Evolutionary conservation across 2,113 vertebrate species (phyloP).

Genomic region (Spea bombifrons): DNA sequence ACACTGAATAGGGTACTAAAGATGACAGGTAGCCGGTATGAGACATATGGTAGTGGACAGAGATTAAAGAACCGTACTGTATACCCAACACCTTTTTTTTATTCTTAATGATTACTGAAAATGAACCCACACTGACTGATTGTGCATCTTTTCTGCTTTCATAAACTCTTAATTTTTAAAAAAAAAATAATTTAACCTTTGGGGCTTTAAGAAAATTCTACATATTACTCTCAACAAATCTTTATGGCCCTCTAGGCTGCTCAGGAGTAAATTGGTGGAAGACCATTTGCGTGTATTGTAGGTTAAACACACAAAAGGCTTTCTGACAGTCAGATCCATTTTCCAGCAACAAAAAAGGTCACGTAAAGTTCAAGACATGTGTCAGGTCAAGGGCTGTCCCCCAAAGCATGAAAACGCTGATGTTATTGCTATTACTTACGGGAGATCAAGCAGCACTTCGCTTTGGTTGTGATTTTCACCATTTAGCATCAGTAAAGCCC

Average conservation of each 20-base stretch:
- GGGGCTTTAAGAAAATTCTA: too few species aligned
- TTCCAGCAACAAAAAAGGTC: conserved; percentile 60
- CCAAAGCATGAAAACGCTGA: conserved; percentile 61
- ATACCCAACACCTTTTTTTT: too few species aligned
- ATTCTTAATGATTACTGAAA: too few species aligned
- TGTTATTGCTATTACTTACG: conserved; percentile 74
- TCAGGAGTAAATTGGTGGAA: conserved; percentile 42
- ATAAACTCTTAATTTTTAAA: too few species aligned
- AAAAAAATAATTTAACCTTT: too few species aligned
- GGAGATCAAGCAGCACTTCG: conserved; percentile 63
- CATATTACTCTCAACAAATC: background rate
- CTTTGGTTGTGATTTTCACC: conserved; percentile 66
- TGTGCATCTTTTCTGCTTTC: too few species aligned
- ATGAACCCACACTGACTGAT: too few species aligned
- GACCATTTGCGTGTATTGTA: conserved; percentile 47
- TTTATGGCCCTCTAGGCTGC: background rate
- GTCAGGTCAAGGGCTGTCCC: conserved; percentile 61
- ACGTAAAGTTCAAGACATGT: conserved; percentile 63
- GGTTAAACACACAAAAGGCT: conserved; percentile 52
- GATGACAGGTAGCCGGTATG: too few species aligned
- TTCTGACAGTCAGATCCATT: conserved; percentile 58
- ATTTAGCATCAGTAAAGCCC: conserved; percentile 67
- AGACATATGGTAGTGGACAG: too few species aligned
- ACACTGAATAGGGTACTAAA: too few species aligned
- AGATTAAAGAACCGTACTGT: too few species aligned